Evolutionary conservation across 2,797 vertebrate genomes (phyloP).

Genomic region (Microctenopoma lineatum): DNA sequence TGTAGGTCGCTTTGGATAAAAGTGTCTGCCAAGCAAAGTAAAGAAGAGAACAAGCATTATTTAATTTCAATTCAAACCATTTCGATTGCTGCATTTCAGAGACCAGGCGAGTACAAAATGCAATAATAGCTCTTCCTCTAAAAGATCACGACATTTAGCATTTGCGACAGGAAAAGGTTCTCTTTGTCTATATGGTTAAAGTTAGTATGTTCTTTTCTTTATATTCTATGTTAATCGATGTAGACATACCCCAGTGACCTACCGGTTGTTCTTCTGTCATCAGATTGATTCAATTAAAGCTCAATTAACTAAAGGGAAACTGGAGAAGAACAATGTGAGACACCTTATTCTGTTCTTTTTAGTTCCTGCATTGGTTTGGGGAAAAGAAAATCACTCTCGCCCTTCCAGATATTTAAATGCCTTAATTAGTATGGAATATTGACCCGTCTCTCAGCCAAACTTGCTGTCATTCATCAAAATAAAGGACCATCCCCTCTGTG

Average conservation of each 20-base stretch:
- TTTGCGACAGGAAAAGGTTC: too few species aligned
- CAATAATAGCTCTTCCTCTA: not conserved
- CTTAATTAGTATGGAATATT: constrained; percentile 33
- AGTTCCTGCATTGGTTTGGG: not conserved
- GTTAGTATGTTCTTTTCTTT: too few species aligned
- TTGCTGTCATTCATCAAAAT: constrained; percentile 63
- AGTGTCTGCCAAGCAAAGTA: too few species aligned
- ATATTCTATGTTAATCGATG: too few species aligned
- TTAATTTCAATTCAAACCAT: not conserved
- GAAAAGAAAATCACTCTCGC: not conserved
- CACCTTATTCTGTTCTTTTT: too few species aligned
- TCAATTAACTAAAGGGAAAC: too few species aligned
- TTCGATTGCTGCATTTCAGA: not conserved
- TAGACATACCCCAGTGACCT: too few species aligned
- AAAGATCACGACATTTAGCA: not conserved
- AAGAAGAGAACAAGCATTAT: not conserved
- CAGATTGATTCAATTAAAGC: too few species aligned
- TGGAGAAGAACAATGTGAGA: too few species aligned
- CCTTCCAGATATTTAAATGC: not conserved
- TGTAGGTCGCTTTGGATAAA: too few species aligned
- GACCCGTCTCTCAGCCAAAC: constrained; percentile 42
- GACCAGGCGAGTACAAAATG: not conserved
- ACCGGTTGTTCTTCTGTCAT: too few species aligned
- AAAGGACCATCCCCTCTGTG: constrained; percentile 43
- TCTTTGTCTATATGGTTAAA: too few species aligned